phyloP scores from a whole-genome alignment of 2,797 vertebrate species.

The Hemitrygon akajei region DNA sequence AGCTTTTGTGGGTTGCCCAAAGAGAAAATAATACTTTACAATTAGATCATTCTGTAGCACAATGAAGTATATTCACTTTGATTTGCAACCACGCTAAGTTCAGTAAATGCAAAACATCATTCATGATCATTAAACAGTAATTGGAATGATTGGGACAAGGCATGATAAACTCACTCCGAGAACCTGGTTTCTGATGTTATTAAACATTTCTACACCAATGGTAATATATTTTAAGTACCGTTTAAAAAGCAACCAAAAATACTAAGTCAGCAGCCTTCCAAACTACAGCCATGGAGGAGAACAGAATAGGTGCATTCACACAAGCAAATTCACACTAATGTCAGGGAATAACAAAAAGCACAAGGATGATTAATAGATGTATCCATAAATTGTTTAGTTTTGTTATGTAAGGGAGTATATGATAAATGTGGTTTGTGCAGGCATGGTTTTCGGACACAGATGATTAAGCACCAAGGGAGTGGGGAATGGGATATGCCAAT shows the following conservation, averaged over 20 bases:
- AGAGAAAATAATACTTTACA: not conserved
- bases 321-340: too few relatives aligned
- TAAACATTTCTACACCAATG: not conserved
- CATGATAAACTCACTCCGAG: not conserved
- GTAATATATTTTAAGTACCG: not conserved
- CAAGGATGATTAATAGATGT: too few relatives aligned
- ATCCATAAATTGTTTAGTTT: too few relatives aligned
- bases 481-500: too few relatives aligned
- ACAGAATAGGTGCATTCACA: too few relatives aligned
- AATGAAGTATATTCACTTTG: not conserved
- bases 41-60: not conserved
- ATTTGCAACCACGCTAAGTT: conserved; percentile 20
- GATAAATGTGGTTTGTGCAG: too few relatives aligned
- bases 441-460: too few relatives aligned
- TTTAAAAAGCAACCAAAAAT: not conserved
- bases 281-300: too few relatives aligned
- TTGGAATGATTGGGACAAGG: not conserved
- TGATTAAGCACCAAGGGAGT: too few relatives aligned
- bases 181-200: not conserved
- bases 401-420: too few relatives aligned
- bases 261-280: not conserved
- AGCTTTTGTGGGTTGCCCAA: not conserved
- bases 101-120: not conserved
- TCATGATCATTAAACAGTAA: not conserved
- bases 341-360: too few relatives aligned